Conservation (phyloP, 30 jellyfish, hydroid and myxozoan genomes). For the Pelagia noctiluca region DNA sequence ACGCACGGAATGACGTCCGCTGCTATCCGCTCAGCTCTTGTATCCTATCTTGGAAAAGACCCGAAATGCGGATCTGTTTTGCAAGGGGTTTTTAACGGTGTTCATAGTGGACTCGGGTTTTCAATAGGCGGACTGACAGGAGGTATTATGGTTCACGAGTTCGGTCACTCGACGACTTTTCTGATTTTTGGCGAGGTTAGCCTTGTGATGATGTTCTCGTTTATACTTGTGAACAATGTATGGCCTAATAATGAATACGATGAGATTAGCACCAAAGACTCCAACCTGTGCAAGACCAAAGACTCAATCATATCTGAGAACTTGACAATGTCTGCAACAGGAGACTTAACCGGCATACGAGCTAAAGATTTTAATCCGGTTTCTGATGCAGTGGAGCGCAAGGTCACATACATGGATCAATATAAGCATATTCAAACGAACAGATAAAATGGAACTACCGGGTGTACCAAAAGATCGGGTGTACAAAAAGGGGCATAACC, state of each 20-base stretch:
- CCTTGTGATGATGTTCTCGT: conserved; percentile 79
- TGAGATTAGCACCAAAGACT: background rate
- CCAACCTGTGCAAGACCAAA: background rate
- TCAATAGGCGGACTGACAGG: conserved; percentile 95
- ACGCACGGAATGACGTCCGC: conserved; percentile 98
- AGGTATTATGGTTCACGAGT: conserved; percentile 95
- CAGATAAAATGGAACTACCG: too few relatives aligned
- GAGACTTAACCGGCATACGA: too few relatives aligned
- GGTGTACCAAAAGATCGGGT: too few relatives aligned
- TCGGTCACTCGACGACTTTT: conserved; percentile 90
- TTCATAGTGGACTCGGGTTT: conserved; percentile 97
- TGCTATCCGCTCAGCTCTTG: conserved; percentile 89
- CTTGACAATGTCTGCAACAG: too few relatives aligned
- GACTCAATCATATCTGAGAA: background rate
- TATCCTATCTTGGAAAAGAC: conserved; percentile 90
- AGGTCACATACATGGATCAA: too few relatives aligned
- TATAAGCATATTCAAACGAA: too few relatives aligned
- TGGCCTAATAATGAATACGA: conserved; percentile 80
- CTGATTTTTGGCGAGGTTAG: conserved; percentile 94
- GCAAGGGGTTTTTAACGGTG: conserved; percentile 90
- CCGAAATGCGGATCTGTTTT: conserved; percentile 76
- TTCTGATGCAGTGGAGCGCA: too few relatives aligned
- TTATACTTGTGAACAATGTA: conserved; percentile 78
- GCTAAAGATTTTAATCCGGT: too few relatives aligned
- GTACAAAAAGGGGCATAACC: too few relatives aligned